Conservation (phyloP, 2,797 vertebrate genomes). For the Urophycis tenuis region DNA sequence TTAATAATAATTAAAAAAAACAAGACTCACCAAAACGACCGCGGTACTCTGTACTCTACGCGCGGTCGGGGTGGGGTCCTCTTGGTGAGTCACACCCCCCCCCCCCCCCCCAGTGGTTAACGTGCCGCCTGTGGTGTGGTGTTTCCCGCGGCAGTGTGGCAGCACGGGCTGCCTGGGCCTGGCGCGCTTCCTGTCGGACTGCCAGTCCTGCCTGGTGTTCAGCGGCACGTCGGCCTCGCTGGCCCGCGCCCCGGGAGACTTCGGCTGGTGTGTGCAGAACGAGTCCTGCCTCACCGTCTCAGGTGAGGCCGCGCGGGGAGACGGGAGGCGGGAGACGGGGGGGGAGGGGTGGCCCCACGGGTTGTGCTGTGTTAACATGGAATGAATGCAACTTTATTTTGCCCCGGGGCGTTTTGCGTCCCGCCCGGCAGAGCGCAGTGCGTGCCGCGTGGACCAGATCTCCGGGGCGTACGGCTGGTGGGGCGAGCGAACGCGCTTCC, state of each 20-base stretch:
- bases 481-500: slow-evolving; percentile 84
- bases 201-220: slow-evolving; percentile 87
- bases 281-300: slow-evolving; percentile 85
- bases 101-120: no score
- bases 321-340: slow-evolving; percentile 38
- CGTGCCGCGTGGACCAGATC: slow-evolving; percentile 90
- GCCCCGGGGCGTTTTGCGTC: slow-evolving; percentile 37
- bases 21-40: no score
- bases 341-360: slow-evolving; percentile 32
- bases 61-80: no score
- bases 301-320: slow-evolving; percentile 72
- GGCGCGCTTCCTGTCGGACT: slow-evolving; percentile 84
- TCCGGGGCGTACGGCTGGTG: slow-evolving; percentile 92
- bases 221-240: slow-evolving; percentile 71
- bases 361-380: slow-evolving; percentile 9
- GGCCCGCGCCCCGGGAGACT: slow-evolving; percentile 76
- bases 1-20: no score
- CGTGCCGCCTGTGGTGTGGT: neutral
- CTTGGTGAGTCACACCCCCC: no score
- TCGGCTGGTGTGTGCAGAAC: slow-evolving; percentile 93
- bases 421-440: slow-evolving; percentile 76
- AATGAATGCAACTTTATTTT: slow-evolving; percentile 32
- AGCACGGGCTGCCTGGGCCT: slow-evolving; percentile 84
- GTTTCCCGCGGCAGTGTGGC: slow-evolving; percentile 71
- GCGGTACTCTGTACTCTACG: no score